Base-by-base conservation (phyloP, 2,888 invertebrate species). In the Lordiphosa andalusiaca region DNA sequence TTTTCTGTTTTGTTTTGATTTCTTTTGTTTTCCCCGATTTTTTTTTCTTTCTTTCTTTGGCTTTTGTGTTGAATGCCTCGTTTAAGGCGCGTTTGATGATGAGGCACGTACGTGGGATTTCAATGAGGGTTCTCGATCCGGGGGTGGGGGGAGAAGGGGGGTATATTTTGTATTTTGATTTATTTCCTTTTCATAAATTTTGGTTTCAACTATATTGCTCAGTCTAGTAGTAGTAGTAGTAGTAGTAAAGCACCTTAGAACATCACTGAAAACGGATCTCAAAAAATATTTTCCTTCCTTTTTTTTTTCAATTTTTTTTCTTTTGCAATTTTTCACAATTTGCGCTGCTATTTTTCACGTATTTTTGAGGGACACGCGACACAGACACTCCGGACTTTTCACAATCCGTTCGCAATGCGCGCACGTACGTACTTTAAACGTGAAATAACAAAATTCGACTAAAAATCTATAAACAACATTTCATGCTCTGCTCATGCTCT, bases 381-480 rank as follows among this genome's bases (percentile, higher is more conserved):
- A 68, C 58, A 60, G 56, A 59, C 76, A 75, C 80, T 67, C 53
- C 74, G 71, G 53, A 50, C 39, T 49, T 37, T 73, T 77, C 58
- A 59, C 80, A 78, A 66, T 80, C 85, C 85, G 85, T 84, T 77
- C 77, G 73, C 59, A 62, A 30, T 30, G 52, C 63, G 80, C 83
- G 75, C 71, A 77, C 86, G 86, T 75, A 78, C 87, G 85, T 82
- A 87, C 87, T 87, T 86, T 85, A 83, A 65, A 78, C 87, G 81
- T 86, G 85, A 84, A 88, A 87, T 85, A 84, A 85, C 86, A 81
- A 83, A 87, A 82, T 85, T 85, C 86, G 84, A 87, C 87, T 88
- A 87, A 87, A 87, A 86, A 87, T 80, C 82, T 84, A 83, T 82
- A 83, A 86, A 83, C 81, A 80, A 80, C 76, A 75, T 83, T 44